Conservation (phyloP, 2,888 invertebrate genomes). For the Pseudococcus jackbeardsleyi region DNA sequence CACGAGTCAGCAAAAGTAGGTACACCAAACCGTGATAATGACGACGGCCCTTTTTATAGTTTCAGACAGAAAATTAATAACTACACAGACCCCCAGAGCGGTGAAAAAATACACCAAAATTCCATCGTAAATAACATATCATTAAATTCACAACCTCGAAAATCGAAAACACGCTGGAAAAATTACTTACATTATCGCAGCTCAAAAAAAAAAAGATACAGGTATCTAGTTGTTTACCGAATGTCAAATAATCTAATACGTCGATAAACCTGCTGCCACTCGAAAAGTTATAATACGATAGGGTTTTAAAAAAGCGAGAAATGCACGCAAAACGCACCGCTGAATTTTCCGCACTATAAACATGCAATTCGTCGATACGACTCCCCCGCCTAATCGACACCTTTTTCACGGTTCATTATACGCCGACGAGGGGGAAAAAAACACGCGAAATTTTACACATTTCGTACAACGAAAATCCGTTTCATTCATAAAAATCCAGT, state of each 20-base stretch:
- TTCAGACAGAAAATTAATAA: too few species aligned
- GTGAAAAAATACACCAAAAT: too few species aligned
- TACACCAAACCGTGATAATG: too few species aligned
- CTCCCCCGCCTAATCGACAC: conserved; percentile 10
- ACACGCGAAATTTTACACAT: background rate
- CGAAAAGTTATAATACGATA: background rate
- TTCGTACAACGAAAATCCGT: background rate
- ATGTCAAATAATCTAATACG: background rate
- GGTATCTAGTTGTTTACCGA: background rate
- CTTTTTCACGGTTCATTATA: conserved; percentile 26
- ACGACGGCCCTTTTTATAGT: too few species aligned
- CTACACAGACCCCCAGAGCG: too few species aligned
- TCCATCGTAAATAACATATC: background rate
- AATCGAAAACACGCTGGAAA: background rate
- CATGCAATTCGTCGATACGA: conserved; percentile 26
- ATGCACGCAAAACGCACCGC: background rate
- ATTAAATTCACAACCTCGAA: background rate
- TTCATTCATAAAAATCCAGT: conserved; percentile 19
- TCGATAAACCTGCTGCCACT: background rate
- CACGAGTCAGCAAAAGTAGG: too few species aligned
- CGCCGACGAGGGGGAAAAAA: background rate
- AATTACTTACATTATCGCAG: background rate
- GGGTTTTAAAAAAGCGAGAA: background rate
- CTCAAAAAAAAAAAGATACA: background rate
- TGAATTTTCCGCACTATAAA: background rate